A percentile compares a stretch with the other conserved stretches of the same genome.
phyloP scores from a whole-genome alignment of 2,113 vertebrate species.

The Phalacrocorax carbo region DNA sequence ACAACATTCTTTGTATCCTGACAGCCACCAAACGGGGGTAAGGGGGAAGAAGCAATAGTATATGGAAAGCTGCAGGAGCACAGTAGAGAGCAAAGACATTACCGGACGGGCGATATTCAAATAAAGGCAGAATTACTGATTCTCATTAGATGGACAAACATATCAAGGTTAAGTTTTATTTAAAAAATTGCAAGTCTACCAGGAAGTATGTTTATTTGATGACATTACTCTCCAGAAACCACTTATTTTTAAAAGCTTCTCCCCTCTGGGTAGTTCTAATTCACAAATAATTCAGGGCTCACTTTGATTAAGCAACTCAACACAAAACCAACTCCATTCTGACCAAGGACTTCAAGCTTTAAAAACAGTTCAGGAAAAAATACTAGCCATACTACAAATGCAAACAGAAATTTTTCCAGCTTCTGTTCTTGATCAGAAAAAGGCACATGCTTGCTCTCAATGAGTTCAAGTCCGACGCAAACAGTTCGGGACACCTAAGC shows the following conservation, averaged over 20 bases:
- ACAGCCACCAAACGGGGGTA: not conserved
- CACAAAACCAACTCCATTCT: not conserved
- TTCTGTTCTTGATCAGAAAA: slow-evolving; percentile 31
- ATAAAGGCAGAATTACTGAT: slow-evolving; percentile 37
- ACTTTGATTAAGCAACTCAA: not conserved
- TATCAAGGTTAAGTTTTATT: not conserved
- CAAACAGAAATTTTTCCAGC: not conserved
- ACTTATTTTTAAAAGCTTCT: not conserved
- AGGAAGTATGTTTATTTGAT: not conserved
- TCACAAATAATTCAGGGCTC: slow-evolving; percentile 12
- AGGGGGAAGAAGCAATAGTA: not conserved
- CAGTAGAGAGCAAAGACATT: not conserved
- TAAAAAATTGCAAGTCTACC: slow-evolving; percentile 32
- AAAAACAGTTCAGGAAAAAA: not conserved
- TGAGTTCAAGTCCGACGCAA: not conserved
- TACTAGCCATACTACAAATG: not conserved
- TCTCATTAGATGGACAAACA: not conserved
- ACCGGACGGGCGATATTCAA: slow-evolving; percentile 24
- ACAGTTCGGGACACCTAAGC: not conserved
- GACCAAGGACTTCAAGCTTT: not conserved
- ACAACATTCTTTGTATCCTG: not conserved
- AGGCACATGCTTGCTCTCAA: slow-evolving; percentile 52
- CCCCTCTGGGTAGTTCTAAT: slow-evolving; percentile 14
- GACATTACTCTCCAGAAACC: not conserved
- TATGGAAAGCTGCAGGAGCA: slow-evolving; percentile 1